phyloP scores from a whole-genome alignment of 2,113 vertebrate genomes.

The Chaetura pelagica region DNA sequence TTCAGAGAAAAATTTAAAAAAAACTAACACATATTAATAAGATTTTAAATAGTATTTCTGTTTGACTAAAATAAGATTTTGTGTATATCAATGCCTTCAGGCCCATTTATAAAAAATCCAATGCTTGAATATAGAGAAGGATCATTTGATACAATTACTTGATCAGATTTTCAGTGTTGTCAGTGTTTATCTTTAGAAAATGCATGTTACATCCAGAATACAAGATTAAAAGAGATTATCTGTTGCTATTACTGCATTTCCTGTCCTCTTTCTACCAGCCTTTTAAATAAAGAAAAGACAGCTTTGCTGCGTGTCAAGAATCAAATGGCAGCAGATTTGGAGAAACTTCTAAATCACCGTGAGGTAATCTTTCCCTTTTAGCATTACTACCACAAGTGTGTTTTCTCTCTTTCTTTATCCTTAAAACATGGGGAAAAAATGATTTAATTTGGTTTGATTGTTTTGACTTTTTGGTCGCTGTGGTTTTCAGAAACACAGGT shows the following conservation, averaged over 20 bases:
- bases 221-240: conserved; percentile 68
- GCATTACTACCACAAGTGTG: background rate
- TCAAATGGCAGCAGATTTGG: conserved; percentile 95
- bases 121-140: background rate
- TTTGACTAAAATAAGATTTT: background rate
- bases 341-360: conserved; percentile 91
- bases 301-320: conserved; percentile 90
- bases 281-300: conserved; percentile 90
- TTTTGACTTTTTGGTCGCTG: background rate
- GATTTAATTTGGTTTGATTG: background rate
- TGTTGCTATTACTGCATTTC: conserved; percentile 60
- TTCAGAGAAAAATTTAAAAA: background rate
- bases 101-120: background rate
- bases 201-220: conserved; percentile 44
- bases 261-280: conserved; percentile 78
- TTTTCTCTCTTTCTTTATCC: background rate
- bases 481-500: background rate
- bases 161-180: conserved; percentile 37
- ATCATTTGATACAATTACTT: conserved; percentile 44
- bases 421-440: background rate
- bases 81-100: background rate
- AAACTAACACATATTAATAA: background rate
- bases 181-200: conserved; percentile 43
- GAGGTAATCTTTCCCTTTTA: conserved; percentile 85
- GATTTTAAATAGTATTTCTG: background rate